Evolutionary conservation across 2,113 vertebrate species (phyloP), one percentile per base, ranked within the genome.

Genomic region (Carassius carassius): DNA sequence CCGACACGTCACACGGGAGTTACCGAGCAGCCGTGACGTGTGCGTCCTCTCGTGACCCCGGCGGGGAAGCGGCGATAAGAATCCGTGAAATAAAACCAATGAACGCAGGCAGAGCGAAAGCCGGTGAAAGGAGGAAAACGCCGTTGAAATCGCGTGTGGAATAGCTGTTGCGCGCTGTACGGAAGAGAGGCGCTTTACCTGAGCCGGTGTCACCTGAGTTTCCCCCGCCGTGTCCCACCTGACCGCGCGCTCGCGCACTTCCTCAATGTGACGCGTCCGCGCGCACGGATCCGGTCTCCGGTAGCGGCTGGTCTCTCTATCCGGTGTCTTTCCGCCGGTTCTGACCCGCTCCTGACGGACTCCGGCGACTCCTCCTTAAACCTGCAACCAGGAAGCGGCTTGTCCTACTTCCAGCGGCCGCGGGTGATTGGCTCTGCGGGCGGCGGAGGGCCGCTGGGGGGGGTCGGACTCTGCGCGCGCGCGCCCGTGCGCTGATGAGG

Each of bases 331-430:
- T n/a, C 10, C 60, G 58, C 79, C 63, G 79, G 62, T 81, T 81
- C 63, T 81, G 90, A 93, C 91, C 94, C 93, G 92, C 92, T 94
- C 90, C 89, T 56, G 89, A 89, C 87, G 58, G 41, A 49, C 92
- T 91, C 93, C 92, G 84, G 51, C 29, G 29, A 91, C 94, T 94
- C 94, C 93, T 94, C 92, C 93, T 94, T 86, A 47, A 91, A 92
- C 94, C 91, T 89, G 92, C 92, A 93, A 29, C 93, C 93, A 95
- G 94, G 94, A 95, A 95, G 29, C 29, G 41, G 41, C 41, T 41
- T 41, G 41, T 41, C 41, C 41, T 41, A 7, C 41, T 41, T 41
- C 41, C 41, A 41, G 41, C 41, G 41, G 41, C 41, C 41, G 41
- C 41, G 41, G 41, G 41, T 41, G 41, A 41, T 41, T 41, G 41